A percentile compares a stretch with the other conserved stretches of the same genome.
phyloP scores from a whole-genome alignment of 2,888 invertebrate species.

The Beris chalybata region DNA sequence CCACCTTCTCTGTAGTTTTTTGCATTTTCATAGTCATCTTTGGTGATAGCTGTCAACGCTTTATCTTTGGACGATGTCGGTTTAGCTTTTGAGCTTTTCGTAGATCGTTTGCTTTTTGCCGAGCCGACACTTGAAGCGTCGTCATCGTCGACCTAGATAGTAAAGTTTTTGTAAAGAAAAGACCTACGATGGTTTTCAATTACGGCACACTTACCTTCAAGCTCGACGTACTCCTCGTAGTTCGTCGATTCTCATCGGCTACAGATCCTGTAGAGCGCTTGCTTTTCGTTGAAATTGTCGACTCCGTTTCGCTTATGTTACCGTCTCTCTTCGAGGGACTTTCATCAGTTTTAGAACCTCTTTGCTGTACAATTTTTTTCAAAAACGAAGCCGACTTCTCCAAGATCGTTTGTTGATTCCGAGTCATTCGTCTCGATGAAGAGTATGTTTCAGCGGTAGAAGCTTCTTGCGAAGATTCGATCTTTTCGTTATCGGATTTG shows the following conservation, averaged over 20 bases:
- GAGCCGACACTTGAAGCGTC: slow-evolving; percentile 24
- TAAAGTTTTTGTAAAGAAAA: slow-evolving; percentile 2
- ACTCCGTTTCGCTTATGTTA: slow-evolving; percentile 45
- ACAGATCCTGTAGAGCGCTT: slow-evolving; percentile 38
- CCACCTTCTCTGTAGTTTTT: not conserved
- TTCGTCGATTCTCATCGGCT: slow-evolving; percentile 36
- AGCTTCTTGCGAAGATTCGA: slow-evolving; percentile 1
- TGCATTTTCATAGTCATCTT: slow-evolving; percentile 27
- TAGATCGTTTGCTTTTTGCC: slow-evolving; percentile 16
- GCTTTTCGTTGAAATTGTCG: slow-evolving; percentile 43
- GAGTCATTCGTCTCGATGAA: slow-evolving; percentile 45
- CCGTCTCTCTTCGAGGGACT: slow-evolving; percentile 34
- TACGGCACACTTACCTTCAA: not conserved
- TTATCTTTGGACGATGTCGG: slow-evolving; percentile 7
- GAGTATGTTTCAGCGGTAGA: slow-evolving; percentile 13
- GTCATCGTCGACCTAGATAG: slow-evolving; percentile 13
- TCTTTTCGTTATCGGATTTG: slow-evolving; percentile 14
- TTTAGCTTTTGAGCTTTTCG: slow-evolving; percentile 8
- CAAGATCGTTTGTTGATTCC: slow-evolving; percentile 45
- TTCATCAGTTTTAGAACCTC: slow-evolving; percentile 39
- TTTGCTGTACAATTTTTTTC: slow-evolving; percentile 14
- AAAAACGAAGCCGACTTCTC: slow-evolving; percentile 39
- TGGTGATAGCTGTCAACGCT: slow-evolving; percentile 14
- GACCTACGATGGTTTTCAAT: not conserved
- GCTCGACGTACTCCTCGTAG: slow-evolving; percentile 41